These are phyloP conservation scores for Eristalis tenax DNA, from an alignment of 2,888 invertebrate species.

Conservation along the genomic window DNA sequence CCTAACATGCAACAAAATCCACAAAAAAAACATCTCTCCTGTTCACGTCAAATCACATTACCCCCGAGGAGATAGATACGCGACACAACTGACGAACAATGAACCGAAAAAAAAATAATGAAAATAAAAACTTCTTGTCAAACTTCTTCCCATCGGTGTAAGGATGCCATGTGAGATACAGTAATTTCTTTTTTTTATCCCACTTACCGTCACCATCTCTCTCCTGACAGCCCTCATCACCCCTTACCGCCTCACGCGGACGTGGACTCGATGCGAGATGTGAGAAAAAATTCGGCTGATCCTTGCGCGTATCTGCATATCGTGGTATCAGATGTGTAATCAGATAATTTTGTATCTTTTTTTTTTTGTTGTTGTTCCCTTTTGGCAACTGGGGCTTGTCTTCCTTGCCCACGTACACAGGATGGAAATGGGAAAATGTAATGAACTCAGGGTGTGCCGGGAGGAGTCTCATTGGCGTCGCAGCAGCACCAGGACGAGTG, in stretches of 20 bases:
- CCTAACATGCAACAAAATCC: background rate
- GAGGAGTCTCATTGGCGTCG: background rate
- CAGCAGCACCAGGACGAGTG: background rate
- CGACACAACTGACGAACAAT: background rate
- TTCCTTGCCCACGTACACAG: too few species aligned
- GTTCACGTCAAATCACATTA: conserved; percentile 39
- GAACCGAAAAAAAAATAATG: conserved; percentile 10
- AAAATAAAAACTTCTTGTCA: conserved; percentile 13
- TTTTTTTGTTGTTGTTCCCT: background rate
- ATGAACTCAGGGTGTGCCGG: conserved; percentile 18
- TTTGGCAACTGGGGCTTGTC: background rate
- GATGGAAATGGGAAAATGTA: background rate
- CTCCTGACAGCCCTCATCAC: background rate
- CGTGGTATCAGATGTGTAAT: conserved; percentile 48
- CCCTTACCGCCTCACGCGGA: background rate
- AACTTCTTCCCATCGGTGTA: conserved; percentile 35
- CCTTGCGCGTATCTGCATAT: conserved; percentile 31
- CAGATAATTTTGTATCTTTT: conserved; percentile 47
- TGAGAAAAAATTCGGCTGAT: conserved; percentile 30
- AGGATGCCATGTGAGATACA: background rate
- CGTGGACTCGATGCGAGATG: conserved; percentile 1
- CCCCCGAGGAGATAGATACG: conserved; percentile 14
- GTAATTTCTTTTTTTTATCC: background rate
- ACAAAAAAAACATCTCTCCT: background rate
- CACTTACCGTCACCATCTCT: background rate